A percentile compares a stretch with the other conserved stretches of the same genome.
Evolutionary conservation across 2,888 invertebrate species (phyloP).

Genomic region (Geophilus truncorum): DNA sequence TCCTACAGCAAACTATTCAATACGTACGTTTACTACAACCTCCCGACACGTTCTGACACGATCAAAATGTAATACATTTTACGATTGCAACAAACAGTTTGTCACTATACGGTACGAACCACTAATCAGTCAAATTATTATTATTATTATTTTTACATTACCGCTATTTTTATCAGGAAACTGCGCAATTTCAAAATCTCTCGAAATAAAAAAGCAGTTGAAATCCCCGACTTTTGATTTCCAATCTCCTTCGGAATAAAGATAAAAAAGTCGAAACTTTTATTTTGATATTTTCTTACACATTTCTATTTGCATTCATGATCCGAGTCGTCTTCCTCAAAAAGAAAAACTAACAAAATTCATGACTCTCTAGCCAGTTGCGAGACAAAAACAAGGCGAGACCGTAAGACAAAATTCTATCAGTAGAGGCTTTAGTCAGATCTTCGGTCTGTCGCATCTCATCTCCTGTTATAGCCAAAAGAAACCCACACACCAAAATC

Average conservation of each 20-base stretch:
- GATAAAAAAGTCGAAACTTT: neutral
- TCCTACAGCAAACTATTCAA: constrained; percentile 5
- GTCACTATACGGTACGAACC: neutral
- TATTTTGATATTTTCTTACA: neutral
- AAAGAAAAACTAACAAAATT: neutral
- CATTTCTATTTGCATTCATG: constrained; percentile 5
- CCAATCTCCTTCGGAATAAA: neutral
- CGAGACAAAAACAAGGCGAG: neutral
- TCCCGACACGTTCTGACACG: neutral
- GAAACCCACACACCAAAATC: constrained; percentile 7
- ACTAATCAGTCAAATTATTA: neutral
- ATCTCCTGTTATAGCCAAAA: constrained; percentile 14
- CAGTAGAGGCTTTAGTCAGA: constrained; percentile 10
- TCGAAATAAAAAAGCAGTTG: neutral
- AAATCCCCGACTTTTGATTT: neutral
- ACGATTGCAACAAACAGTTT: neutral
- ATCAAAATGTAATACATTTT: neutral
- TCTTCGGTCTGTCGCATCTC: constrained; percentile 6
- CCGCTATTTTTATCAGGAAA: neutral
- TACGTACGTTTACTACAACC: neutral
- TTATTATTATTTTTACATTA: neutral
- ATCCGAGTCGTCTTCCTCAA: neutral
- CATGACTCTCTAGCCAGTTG: neutral
- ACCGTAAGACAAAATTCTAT: constrained; percentile 7
- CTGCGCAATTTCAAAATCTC: neutral